These are phyloP conservation scores for Eulithis testata DNA, from an alignment of 2,888 invertebrate genomes.

Conservation along the genomic window DNA sequence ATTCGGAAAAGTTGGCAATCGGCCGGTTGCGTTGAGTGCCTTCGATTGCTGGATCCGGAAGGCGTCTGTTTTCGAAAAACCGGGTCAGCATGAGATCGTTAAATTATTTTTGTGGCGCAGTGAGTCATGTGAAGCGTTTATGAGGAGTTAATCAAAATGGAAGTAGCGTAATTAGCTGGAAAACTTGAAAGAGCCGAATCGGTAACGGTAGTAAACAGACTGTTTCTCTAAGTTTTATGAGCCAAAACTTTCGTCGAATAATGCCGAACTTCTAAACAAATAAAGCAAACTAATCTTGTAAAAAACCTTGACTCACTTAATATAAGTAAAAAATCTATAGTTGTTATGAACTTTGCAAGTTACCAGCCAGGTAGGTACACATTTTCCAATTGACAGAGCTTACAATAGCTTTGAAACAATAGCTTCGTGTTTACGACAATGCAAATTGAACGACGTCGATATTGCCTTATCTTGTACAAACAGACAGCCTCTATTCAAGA, in stretches of 20 bases:
- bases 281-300: too few relatives aligned
- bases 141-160: conserved; percentile 73
- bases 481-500: conserved; percentile 13
- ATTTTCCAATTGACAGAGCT: not conserved
- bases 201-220: not conserved
- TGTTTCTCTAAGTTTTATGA: not conserved
- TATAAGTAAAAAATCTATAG: too few relatives aligned
- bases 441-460: conserved; percentile 46
- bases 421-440: conserved; percentile 51
- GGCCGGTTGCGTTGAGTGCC: conserved; percentile 55
- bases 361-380: not conserved
- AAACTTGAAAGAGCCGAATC: conserved; percentile 7
- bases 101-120: conserved; percentile 59
- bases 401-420: conserved; percentile 1
- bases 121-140: conserved; percentile 66
- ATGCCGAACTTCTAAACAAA: too few relatives aligned
- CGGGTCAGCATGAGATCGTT: conserved; percentile 63
- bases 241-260: not conserved
- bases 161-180: conserved; percentile 62
- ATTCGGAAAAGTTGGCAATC: conserved; percentile 67
- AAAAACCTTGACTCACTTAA: too few relatives aligned
- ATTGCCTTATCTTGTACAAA: conserved; percentile 23
- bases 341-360: too few relatives aligned
- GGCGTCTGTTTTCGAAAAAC: conserved; percentile 46
- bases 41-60: conserved; percentile 43